Evolutionary conservation across 2,797 vertebrate species (phyloP), one percentile per base, ranked within the genome.

Genomic region (Semaprochilodus insignis): DNA sequence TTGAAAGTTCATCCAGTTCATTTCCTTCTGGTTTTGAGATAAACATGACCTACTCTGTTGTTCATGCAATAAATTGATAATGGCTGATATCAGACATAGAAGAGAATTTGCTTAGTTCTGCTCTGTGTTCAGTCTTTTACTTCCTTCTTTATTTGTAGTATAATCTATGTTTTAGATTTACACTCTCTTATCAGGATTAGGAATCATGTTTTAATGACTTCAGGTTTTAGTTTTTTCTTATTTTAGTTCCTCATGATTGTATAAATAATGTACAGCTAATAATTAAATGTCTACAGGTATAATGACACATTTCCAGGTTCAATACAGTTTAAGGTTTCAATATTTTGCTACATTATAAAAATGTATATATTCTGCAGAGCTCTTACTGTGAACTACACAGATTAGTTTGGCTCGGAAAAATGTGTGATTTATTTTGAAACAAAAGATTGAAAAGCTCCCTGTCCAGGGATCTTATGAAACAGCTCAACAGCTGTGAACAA

Each of bases 1-100:
- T 66, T 80, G 90, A 90, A 85, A 85, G 90, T 92, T 91, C 87
- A 91, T 93, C 91, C 90, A 91, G 92, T 93, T 93, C 87, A 75
- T 81, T 83, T 76, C 73, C n/a, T 90, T 90, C 67, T 84, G 88
- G n/a, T 62, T 57, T 25, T 10, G 17, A 60, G 6, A 62, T 17
- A 5, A 21, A 34, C n/a, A 48, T 76, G 25, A 76, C 60, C 60
- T 7, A 25, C 11, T 40, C 14, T 16, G 16, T 31, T 27, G 48
- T 78, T 78, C 21, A 1, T 25, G 16, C 57, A 17, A 55, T 76
- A 62, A 75, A 44, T 62, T 60, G 57, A 62, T 55, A 75, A 44
- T 21, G 19, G 19, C 34, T 54, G 54, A 62, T 75, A 27, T 76
- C 54, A 23, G 73, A 2, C 31, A 60, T 17, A 23, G 34, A 44